Percentiles rank a stretch among this genome's conserved stretches.
phyloP scores from a whole-genome alignment of 92 coral and sea anemone species.

The Virgularia gustaviana region DNA sequence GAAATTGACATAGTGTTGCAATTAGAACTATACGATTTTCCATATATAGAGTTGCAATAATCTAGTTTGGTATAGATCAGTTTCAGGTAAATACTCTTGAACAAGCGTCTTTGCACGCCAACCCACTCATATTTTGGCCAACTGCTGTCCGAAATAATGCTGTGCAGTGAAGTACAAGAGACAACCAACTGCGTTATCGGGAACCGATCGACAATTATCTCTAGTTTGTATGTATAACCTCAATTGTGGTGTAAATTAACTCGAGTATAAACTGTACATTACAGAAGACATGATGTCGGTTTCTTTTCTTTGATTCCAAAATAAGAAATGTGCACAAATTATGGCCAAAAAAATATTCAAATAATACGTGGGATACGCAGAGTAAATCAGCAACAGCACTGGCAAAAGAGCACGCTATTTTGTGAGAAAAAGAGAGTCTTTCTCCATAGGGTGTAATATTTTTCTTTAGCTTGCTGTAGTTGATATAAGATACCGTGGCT shows the following conservation, averaged over 20 bases:
- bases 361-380: not conserved
- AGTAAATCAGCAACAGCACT: not conserved
- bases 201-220: not conserved
- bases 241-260: not conserved
- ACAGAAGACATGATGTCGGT: not conserved
- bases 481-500: not conserved
- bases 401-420: not conserved
- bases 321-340: no score
- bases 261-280: not conserved
- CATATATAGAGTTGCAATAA: no score
- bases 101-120: no score
- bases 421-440: not conserved
- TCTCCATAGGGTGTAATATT: not conserved
- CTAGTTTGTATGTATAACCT: not conserved
- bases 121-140: not conserved
- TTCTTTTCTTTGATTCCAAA: not conserved
- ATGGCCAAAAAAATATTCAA: no score
- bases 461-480: no score
- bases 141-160: constrained; percentile 8
- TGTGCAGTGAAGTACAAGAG: constrained; percentile 14
- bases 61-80: no score
- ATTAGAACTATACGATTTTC: no score
- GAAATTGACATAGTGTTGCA: no score
- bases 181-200: not conserved
- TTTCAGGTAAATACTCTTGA: no score